These are phyloP conservation scores for Vultur gryphus DNA, from an alignment of 2,797 vertebrate genomes.

Conservation along the genomic window DNA sequence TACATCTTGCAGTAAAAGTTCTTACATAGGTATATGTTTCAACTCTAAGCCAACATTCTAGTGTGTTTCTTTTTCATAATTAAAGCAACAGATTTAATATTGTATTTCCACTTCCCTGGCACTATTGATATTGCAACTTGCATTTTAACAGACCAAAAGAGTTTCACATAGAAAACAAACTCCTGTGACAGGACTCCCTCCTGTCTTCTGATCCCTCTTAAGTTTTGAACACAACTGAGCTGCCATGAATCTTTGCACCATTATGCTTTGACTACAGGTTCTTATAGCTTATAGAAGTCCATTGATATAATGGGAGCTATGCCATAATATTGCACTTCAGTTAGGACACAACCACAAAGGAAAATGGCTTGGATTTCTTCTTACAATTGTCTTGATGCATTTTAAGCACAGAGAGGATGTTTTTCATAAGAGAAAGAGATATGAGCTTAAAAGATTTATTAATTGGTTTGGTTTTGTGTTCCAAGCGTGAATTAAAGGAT, in stretches of 20 bases:
- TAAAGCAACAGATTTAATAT: neutral
- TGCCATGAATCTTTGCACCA: neutral
- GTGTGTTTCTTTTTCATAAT: neutral
- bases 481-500: neutral
- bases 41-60: neutral
- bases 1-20: neutral
- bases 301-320: neutral
- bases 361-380: neutral
- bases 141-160: neutral
- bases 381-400: neutral
- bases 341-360: neutral
- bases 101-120: neutral
- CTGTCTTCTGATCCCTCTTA: neutral
- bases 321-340: fast-evolving
- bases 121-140: neutral
- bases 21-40: neutral
- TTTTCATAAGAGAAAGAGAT: neutral
- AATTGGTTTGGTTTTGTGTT: neutral
- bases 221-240: neutral
- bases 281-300: neutral
- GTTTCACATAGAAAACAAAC: neutral
- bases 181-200: neutral
- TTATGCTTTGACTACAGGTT: neutral
- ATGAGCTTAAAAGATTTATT: neutral
- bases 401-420: neutral